Conservation (phyloP, 2,797 vertebrate species). For the Typhlichthys eigenmanni region DNA sequence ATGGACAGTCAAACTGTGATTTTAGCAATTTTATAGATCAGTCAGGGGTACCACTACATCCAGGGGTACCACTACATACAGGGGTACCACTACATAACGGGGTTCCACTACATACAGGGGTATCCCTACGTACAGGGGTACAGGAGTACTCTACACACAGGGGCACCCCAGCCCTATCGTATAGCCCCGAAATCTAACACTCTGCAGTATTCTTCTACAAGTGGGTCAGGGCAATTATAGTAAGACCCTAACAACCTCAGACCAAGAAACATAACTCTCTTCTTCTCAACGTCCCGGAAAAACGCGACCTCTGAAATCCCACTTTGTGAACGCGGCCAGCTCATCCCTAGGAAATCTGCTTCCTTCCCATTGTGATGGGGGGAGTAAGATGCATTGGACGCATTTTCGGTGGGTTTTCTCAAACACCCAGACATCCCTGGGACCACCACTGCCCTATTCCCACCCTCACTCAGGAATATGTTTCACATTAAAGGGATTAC, state of each 20-base stretch:
- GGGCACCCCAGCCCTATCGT: no score
- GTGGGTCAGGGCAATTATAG: slow-evolving; percentile 13
- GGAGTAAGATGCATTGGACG: slow-evolving; percentile 19
- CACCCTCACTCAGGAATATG: slow-evolving; percentile 45
- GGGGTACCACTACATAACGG: no score
- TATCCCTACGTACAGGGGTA: no score
- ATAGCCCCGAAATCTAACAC: no score
- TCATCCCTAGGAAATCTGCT: slow-evolving; percentile 32
- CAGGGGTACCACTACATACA: no score
- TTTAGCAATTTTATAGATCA: no score
- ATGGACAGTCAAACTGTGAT: no score
- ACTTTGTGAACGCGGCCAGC: slow-evolving; percentile 9
- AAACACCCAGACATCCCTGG: slow-evolving; percentile 32
- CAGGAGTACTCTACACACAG: no score
- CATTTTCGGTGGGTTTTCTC: slow-evolving; percentile 8
- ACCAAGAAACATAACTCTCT: slow-evolving; percentile 5
- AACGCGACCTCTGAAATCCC: slow-evolving; percentile 2
- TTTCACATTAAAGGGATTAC: slow-evolving; percentile 52
- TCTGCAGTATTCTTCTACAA: not conserved
- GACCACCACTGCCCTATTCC: slow-evolving; percentile 8
- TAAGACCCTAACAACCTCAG: slow-evolving; percentile 10
- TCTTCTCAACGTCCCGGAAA: slow-evolving; percentile 13
- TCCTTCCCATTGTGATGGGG: slow-evolving; percentile 24
- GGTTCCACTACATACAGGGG: no score
- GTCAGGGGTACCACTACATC: no score